These are phyloP conservation scores for Capreolus pygargus DNA, from an alignment of 2,113 vertebrate species.

Conservation along the genomic window DNA sequence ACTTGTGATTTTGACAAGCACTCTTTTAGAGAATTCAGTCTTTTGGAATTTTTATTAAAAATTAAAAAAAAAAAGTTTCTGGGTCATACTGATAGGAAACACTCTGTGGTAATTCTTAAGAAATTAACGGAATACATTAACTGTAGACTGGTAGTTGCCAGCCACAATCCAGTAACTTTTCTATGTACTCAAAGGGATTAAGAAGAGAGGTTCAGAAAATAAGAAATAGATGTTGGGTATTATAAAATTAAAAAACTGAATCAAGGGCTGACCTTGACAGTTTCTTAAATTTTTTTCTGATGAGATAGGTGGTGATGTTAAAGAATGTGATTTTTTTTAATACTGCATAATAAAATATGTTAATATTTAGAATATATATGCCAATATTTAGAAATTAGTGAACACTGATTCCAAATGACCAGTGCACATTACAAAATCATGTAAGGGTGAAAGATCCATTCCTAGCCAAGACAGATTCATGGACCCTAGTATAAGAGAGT, in stretches of 20 bases:
- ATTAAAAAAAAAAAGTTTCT: slow-evolving; percentile 42
- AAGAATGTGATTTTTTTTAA: not conserved
- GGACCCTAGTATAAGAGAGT: not conserved
- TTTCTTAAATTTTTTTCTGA: not conserved
- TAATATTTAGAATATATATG: not conserved
- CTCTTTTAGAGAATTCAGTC: slow-evolving; percentile 16
- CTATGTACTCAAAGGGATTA: not conserved
- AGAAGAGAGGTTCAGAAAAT: not conserved
- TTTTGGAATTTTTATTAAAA: slow-evolving; percentile 58
- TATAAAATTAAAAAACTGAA: not conserved
- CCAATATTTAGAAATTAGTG: not conserved
- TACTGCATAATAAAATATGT: not conserved
- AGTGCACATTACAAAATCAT: not conserved
- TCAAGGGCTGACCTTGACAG: not conserved
- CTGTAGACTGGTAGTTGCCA: not conserved
- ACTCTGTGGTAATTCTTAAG: slow-evolving; percentile 2
- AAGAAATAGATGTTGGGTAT: not conserved
- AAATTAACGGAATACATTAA: slow-evolving; percentile 30
- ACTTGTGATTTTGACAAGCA: slow-evolving; percentile 59
- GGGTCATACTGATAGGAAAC: slow-evolving; percentile 37
- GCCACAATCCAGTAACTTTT: slow-evolving; percentile 13
- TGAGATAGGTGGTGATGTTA: not conserved
- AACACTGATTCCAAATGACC: not conserved
- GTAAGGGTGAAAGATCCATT: not conserved
- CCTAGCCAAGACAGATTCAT: not conserved